Evolutionary conservation across 2,113 vertebrate genomes (phyloP).

Genomic region (Alethe diademata): DNA sequence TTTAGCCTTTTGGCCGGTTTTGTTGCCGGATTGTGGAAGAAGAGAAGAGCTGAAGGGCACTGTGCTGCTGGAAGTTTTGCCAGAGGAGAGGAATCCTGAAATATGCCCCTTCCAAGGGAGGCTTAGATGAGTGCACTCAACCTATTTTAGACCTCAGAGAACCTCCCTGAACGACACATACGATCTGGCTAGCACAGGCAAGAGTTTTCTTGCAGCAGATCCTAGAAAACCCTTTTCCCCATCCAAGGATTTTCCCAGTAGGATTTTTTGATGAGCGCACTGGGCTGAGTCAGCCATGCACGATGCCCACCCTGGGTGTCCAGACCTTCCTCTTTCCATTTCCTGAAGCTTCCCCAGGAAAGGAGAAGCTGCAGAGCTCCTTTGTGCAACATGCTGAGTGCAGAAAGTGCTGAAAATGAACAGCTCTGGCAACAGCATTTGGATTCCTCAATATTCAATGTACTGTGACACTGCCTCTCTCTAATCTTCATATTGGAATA

Average conservation of each 20-base stretch:
- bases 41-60: not conserved
- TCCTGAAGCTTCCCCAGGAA: not conserved
- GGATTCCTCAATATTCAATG: not conserved
- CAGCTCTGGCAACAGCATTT: not conserved
- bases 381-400: not conserved
- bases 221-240: not conserved
- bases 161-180: not conserved
- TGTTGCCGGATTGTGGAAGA: not conserved
- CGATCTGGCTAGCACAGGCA: not conserved
- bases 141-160: not conserved
- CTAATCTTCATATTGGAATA: not conserved
- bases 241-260: not conserved
- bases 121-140: accelerated
- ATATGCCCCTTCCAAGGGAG: accelerated
- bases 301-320: not conserved
- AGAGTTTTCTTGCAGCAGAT: not conserved
- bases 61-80: not conserved
- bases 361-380: not conserved
- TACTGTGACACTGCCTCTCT: not conserved
- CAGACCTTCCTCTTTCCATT: not conserved
- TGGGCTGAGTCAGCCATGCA: not conserved
- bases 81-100: not conserved
- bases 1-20: not conserved
- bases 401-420: not conserved
- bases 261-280: not conserved